Base-by-base conservation (phyloP, 1,140 invertebrate genomes). In the Cotesia chilonis region DNA sequence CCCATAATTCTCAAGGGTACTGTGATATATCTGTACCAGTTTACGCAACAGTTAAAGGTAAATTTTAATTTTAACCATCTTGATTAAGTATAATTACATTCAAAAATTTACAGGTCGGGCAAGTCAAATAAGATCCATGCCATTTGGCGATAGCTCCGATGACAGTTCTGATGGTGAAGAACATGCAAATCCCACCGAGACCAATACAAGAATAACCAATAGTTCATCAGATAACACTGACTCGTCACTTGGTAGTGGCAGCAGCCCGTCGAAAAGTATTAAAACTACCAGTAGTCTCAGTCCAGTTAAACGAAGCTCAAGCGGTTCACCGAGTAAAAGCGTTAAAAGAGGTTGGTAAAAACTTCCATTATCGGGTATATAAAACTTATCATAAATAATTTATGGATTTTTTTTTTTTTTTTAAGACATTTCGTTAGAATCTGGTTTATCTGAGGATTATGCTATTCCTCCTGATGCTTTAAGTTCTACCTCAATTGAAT, bases 91-190 rank as follows among this genome's bases (percentile, higher is more conserved):
- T 68, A 63, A 64, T 75, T 75, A 36, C 12, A 35, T 59, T 17
- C 35, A 38, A 12, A 28, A 75, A 68, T 79, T 82, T 83, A 4
- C 77, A 96, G 92, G 86, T 64, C 90, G 96, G 81, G 96, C 96
- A 57, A 97, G 95, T 84, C 96, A 98, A 88, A 98, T 98, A 76
- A 89, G 96, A 75, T 97, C 95, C 7, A 95, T 97, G 90, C 96
- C 96, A 9, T 98, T 98, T 81, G 96, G 95, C 2, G 96, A 98
- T 76, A 96, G 95, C n/a, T 95, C 94, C 1, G 95, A 97, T 81
- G 96, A 96, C 75, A 97, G 96, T 4, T 96, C 95, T 55, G 95
- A 97, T 81, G 96, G 95, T 14, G 96, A 96, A 84, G 93, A 94
- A 51, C 86, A 87, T 70, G 84, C 84, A 3, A 87, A 86, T 77